These are phyloP conservation scores for Hemibagrus wyckioides DNA, from an alignment of 2,113 vertebrate species.

Conservation along the genomic window DNA sequence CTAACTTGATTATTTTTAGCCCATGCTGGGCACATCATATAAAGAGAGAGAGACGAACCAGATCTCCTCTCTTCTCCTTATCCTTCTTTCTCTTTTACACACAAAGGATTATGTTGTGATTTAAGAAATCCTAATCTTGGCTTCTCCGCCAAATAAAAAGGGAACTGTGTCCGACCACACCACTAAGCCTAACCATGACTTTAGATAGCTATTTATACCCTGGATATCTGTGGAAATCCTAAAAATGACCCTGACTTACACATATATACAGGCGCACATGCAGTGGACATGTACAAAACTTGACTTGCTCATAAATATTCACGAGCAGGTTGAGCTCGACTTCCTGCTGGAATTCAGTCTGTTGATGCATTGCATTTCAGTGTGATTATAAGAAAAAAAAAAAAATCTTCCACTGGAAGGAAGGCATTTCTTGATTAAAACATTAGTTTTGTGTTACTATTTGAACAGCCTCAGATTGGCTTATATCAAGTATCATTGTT, in stretches of 20 bases:
- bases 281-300: not conserved
- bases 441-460: not conserved
- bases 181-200: conserved; percentile 10
- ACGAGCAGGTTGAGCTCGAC: conserved; percentile 22
- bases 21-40: conserved; percentile 29
- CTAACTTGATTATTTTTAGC: conserved; percentile 60
- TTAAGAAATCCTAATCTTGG: conserved; percentile 33
- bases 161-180: not conserved
- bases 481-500: not conserved
- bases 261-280: too few species aligned
- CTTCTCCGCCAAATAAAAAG: conserved; percentile 22
- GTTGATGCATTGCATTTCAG: not conserved
- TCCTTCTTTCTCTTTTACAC: conserved; percentile 6
- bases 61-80: not conserved
- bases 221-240: not conserved
- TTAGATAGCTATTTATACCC: not conserved
- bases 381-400: not conserved
- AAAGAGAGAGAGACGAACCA: conserved; percentile 35
- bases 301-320: conserved; percentile 43
- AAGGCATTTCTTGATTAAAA: not conserved
- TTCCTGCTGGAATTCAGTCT: not conserved
- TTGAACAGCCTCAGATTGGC: not conserved
- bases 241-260: conserved; percentile 23
- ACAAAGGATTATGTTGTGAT: conserved; percentile 32
- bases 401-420: not conserved